Base-by-base conservation (phyloP, 2,797 vertebrate species). In the Sitta carolinensis region DNA sequence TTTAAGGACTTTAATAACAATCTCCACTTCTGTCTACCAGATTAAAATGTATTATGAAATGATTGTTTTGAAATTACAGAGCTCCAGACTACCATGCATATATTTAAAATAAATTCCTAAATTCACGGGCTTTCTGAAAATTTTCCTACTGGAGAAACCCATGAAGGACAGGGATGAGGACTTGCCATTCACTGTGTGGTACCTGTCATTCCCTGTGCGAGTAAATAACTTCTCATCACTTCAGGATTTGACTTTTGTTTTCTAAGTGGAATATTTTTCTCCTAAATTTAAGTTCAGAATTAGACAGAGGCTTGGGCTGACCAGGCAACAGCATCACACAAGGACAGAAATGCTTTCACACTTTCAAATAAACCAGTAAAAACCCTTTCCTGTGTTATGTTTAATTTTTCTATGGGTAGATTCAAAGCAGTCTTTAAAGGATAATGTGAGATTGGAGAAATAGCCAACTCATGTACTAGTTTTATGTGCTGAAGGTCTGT, bases 201-300 rank as follows among this genome's bases (percentile, higher is more conserved):
- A 73, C 13, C 11, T 52, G 42, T 50, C 2, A 34, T 54, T 57
- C 18, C 4, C 5, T 85, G 13, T 86, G 21, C 0, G 0, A 66
- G 3, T 59, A 81, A 80, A 77, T 70, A 70, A 17, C 29, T 69
- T 80, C n/a, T 84, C 13, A 48, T 32, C 12, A 55, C 34, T 68
- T 52, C 7, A 36, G 32, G n/a, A 43, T 55, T 51, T 78, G n/a
- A 6, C 7, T 48, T 84, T 75, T 57, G 26, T 20, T 78, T 89
- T 74, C 32, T 59, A 73, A 63, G 19, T 50, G 10, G 4, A 91
- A 64, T 51, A 26, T n/a, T 59, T 92, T 86, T 50, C 30, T 79
- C 86, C 30, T 69, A 52, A 47, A 21, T 77, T 73, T 57, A 67
- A 51, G 8, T 74, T 87, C 4, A 9, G 45, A 84, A 42, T 75